Conservation (phyloP, 2,113 vertebrate genomes). For the Oreochromis niloticus region DNA sequence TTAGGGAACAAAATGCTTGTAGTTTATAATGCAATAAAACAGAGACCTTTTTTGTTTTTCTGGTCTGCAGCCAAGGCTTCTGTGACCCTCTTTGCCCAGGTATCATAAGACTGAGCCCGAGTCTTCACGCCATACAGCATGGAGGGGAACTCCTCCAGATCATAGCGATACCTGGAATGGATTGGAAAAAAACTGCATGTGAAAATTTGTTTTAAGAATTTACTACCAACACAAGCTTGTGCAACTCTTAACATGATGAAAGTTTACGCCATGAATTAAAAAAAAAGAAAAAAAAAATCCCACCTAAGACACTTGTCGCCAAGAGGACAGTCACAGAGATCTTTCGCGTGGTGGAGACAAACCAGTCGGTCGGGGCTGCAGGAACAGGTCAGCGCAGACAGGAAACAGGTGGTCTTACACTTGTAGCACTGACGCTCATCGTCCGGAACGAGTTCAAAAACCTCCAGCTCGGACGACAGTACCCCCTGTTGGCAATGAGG, state of each 20-base stretch:
- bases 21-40: not conserved
- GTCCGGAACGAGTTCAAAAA: conserved; percentile 94
- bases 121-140: conserved; percentile 91
- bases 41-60: conserved; percentile 92
- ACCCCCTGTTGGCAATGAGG: conserved; percentile 78
- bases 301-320: conserved; percentile 92
- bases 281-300: not conserved
- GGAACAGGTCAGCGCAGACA: conserved; percentile 93
- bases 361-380: conserved; percentile 90
- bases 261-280: not conserved
- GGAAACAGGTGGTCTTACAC: conserved; percentile 96
- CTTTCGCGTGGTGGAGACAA: conserved; percentile 84
- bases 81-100: conserved; percentile 89
- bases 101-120: conserved; percentile 93
- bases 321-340: conserved; percentile 89
- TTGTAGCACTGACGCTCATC: conserved; percentile 94
- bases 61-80: conserved; percentile 89
- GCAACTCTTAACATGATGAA: not conserved
- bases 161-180: conserved; percentile 85
- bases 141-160: conserved; percentile 90
- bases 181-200: not conserved
- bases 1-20: not conserved
- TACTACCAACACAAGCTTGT: not conserved
- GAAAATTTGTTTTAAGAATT: not conserved
- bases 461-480: conserved; percentile 90